Percentiles rank a stretch among this genome's conserved stretches.
phyloP scores from a whole-genome alignment of 2,113 vertebrate species.

The Vimba vimba region DNA sequence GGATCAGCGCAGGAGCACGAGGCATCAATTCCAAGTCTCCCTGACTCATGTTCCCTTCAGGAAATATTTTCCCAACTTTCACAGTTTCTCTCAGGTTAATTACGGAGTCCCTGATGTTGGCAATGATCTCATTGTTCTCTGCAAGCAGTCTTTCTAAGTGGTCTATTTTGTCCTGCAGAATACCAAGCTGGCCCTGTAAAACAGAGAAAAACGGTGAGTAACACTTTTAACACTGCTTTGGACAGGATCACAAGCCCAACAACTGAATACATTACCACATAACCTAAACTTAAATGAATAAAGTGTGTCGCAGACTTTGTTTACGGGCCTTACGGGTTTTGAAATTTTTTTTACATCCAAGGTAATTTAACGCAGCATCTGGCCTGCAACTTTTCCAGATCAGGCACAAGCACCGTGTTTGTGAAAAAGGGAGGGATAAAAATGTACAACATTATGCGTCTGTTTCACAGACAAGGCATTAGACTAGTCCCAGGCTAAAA shows the following conservation, averaged over 20 bases:
- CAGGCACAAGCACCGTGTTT: not conserved
- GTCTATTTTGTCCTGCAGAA: constrained; percentile 91
- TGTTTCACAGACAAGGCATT: too few species aligned
- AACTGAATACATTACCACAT: not conserved
- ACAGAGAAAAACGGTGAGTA: not conserved
- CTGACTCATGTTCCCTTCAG: constrained; percentile 77
- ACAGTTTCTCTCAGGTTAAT: constrained; percentile 83
- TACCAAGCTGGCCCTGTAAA: constrained; percentile 84
- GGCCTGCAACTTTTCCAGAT: not conserved
- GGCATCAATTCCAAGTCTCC: constrained; percentile 65
- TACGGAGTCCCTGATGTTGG: constrained; percentile 85
- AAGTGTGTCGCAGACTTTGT: not conserved
- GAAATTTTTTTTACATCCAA: too few species aligned
- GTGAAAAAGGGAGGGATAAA: not conserved
- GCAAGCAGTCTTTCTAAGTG: constrained; percentile 86
- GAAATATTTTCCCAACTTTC: constrained; percentile 73
- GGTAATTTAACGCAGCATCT: not conserved
- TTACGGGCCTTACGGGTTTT: not conserved
- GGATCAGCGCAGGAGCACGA: constrained; percentile 59
- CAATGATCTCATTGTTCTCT: constrained; percentile 92
- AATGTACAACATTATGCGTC: not conserved
- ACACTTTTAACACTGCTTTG: not conserved
- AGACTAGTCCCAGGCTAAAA: too few species aligned
- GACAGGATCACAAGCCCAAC: not conserved
- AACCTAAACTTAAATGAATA: not conserved